These are phyloP conservation scores for Blennius ocellaris DNA, from an alignment of 2,113 vertebrate species.

Conservation along the genomic window DNA sequence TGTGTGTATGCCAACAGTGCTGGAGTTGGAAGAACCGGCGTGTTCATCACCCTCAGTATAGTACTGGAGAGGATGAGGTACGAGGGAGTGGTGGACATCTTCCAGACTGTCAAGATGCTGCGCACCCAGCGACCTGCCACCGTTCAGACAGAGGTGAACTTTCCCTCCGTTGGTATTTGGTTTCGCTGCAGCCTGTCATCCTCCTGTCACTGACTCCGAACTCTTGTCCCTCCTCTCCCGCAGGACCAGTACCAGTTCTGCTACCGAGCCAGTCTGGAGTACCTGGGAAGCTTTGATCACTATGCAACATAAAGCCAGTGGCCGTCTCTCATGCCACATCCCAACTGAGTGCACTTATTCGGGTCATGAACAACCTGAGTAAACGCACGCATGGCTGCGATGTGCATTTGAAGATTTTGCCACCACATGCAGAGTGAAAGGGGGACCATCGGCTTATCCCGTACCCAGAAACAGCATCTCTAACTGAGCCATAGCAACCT, in stretches of 20 bases:
- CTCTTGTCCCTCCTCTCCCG: conserved; percentile 51
- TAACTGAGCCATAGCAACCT: conserved; percentile 95
- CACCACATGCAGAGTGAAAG: conserved; percentile 82
- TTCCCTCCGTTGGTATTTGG: background rate
- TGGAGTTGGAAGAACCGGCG: conserved; percentile 96
- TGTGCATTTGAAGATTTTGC: conserved; percentile 83
- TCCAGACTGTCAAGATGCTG: conserved; percentile 99
- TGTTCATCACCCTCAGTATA: conserved; percentile 98
- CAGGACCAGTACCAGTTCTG: conserved; percentile 99
- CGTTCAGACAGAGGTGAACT: conserved; percentile 96
- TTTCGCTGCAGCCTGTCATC: background rate
- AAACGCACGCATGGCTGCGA: conserved; percentile 79
- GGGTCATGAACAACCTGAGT: conserved; percentile 51
- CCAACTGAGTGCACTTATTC: conserved; percentile 64
- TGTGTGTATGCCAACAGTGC: conserved; percentile 80
- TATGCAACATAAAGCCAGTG: conserved; percentile 97
- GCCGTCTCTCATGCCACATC: conserved; percentile 60
- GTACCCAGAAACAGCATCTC: conserved; percentile 89
- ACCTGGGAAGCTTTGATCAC: conserved; percentile 99
- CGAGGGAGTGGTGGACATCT: conserved; percentile 98
- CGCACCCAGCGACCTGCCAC: conserved; percentile 97
- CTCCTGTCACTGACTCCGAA: background rate
- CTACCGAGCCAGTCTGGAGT: conserved; percentile 97
- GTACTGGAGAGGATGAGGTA: conserved; percentile 99
- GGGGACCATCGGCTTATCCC: conserved; percentile 68